Evolutionary conservation across 2,888 invertebrate genomes (phyloP).

Genomic region (Conistra vaccinii): DNA sequence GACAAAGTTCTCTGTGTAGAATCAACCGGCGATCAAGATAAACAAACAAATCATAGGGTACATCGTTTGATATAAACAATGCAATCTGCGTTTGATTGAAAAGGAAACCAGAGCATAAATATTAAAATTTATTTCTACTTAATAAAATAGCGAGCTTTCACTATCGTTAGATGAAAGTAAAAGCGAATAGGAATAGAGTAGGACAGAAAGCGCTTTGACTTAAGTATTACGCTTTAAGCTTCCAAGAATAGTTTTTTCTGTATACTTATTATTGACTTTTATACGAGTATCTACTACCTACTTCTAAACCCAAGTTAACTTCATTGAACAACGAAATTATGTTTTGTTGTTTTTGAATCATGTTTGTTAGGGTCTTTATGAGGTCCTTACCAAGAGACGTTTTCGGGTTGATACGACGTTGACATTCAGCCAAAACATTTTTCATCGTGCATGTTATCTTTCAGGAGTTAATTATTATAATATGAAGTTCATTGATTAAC

Average conservation of each 20-base stretch:
- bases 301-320: background rate
- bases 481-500: background rate
- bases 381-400: too few relatives aligned
- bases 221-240: background rate
- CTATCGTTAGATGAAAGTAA: slow-evolving; percentile 34
- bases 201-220: background rate
- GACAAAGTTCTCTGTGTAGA: background rate
- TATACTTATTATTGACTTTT: background rate
- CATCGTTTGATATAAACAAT: background rate
- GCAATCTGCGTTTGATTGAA: background rate
- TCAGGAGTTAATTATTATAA: background rate
- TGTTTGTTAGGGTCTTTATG: background rate
- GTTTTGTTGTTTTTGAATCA: background rate
- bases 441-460: background rate
- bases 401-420: background rate
- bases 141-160: slow-evolving; percentile 12
- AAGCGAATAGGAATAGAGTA: slow-evolving; percentile 7
- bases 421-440: background rate
- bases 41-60: slow-evolving; percentile 2
- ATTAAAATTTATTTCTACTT: background rate
- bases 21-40: background rate
- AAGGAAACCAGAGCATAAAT: background rate
- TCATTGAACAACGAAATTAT: background rate
- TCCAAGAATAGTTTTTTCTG: background rate
- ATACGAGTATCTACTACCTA: background rate